Conservation (phyloP, 2,888 invertebrate species). For the Cephus spinipes region DNA sequence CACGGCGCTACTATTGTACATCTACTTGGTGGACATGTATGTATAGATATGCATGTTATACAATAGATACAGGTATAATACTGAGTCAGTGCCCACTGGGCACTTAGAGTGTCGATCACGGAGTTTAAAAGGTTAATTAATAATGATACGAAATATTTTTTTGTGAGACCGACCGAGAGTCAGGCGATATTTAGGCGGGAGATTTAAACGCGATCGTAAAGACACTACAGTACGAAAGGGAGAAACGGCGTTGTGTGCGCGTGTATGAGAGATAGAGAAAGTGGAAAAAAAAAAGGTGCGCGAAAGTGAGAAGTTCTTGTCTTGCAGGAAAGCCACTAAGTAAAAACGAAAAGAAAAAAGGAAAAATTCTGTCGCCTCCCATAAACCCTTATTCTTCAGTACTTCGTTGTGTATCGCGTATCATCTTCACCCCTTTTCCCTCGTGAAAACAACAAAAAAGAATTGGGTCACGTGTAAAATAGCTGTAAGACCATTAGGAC, state of each 20-base stretch:
- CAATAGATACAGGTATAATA: constrained; percentile 33
- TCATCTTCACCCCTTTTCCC: constrained; percentile 6
- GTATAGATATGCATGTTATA: constrained; percentile 32
- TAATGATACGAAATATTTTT: constrained; percentile 25
- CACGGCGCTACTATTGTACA: constrained; percentile 20
- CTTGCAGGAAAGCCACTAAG: neutral
- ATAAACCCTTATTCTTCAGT: neutral
- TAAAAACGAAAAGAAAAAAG: constrained; percentile 12
- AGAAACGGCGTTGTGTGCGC: neutral
- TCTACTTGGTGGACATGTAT: constrained; percentile 28
- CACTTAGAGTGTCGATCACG: constrained; percentile 33
- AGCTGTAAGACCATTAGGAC: constrained; percentile 52
- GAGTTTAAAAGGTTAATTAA: constrained; percentile 24
- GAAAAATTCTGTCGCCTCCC: neutral
- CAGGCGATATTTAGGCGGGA: neutral
- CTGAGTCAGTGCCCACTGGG: constrained; percentile 40
- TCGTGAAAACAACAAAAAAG: constrained; percentile 17
- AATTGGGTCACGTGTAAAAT: constrained; percentile 39
- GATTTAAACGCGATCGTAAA: neutral
- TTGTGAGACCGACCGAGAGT: constrained; percentile 2
- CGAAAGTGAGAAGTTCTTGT: neutral
- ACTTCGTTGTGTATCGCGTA: constrained; percentile 4
- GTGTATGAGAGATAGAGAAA: constrained; percentile 3
- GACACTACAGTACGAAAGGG: neutral
- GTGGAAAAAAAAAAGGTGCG: neutral